Base-by-base conservation (phyloP, 2,888 invertebrate genomes). In the Lumbricus terrestris region DNA sequence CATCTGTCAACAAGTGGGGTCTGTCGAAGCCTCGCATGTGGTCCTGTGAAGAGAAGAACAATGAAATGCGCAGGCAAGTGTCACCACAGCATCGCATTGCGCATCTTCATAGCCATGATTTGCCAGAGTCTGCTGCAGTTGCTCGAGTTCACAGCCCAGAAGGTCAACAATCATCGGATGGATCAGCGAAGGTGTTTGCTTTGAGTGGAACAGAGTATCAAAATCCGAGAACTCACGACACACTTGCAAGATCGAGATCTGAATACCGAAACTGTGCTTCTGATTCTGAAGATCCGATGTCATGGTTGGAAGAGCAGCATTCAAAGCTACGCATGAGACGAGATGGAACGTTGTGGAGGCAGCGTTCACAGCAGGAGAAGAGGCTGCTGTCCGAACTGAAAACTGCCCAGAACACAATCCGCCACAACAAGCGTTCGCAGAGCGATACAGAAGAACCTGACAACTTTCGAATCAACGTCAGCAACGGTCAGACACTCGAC, bases 381-480 rank as follows among this genome's bases (percentile, higher is more conserved):
- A 97, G 97, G 96, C 97, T 97, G 95, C 96, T 97, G 94, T 97
- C 97, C 82, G 96, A 96, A 93, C 93, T 95, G 89, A 93, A 94
- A 92, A 94, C 94, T 82, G 94, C 94, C 69, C 94, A 94, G 92
- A 93, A 89, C 18, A 47, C 90, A 35, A 85, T 85, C 20, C 47
- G 88, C 85, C 54, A 29, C 18, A 54, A 89, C n/a, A 69, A 96
- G 93, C 95, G 96, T 92, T 96, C 96, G 6, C 96, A 96, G 93
- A 96, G 96, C 90, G 93, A 94, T 88, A 93, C 94, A 2, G 94
- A 94, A 47, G 95, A 95, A 35, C 92, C 93, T 5, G 88, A 85
- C 34, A 35, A 85, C 35, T 34, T 85, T 85, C 85, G 85, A 85
- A 20, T 35, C 37, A 34, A 4, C 35, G 35, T 11, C 35, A 16